phyloP scores from a whole-genome alignment of 2,797 vertebrate species.

The Coracias cyanogaster region DNA sequence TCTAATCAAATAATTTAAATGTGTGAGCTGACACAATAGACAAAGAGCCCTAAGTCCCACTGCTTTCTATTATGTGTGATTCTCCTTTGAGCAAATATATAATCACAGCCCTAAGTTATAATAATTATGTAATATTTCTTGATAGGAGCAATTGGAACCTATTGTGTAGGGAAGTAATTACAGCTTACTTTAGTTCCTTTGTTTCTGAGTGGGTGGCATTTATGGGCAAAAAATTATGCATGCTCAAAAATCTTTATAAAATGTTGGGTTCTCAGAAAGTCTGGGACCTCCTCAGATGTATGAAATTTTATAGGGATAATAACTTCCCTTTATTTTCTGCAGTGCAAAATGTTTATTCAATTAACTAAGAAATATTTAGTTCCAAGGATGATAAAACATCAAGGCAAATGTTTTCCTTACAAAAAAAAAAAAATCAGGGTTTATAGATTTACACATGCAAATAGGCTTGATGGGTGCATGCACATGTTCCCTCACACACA shows the following conservation, averaged over 20 bases:
- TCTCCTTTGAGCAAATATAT: constrained; percentile 68
- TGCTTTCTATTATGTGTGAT: constrained; percentile 44
- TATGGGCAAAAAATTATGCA: constrained; percentile 40
- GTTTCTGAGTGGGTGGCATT: constrained; percentile 64
- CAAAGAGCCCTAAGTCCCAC: constrained; percentile 2
- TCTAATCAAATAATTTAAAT: constrained; percentile 68
- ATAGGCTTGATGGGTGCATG: not conserved
- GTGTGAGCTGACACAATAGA: constrained; percentile 55
- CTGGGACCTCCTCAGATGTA: not conserved
- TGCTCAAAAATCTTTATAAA: constrained; percentile 35
- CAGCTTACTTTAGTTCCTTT: constrained; percentile 52
- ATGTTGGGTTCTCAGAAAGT: constrained; percentile 11
- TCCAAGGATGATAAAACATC: not conserved
- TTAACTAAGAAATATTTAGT: not conserved
- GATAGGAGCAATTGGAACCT: constrained; percentile 64
- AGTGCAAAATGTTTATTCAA: not conserved
- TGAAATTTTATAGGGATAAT: not conserved
- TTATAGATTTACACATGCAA: not conserved
- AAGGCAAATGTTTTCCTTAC: not conserved
- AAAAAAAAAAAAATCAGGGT: not conserved
- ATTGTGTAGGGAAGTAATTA: constrained; percentile 71
- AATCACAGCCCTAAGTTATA: constrained; percentile 66
- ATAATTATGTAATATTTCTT: constrained; percentile 77
- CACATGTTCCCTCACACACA: not conserved
- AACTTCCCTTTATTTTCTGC: not conserved